Evolutionary conservation across 2,113 vertebrate genomes (phyloP).

Genomic region (Irena cyanogastra): DNA sequence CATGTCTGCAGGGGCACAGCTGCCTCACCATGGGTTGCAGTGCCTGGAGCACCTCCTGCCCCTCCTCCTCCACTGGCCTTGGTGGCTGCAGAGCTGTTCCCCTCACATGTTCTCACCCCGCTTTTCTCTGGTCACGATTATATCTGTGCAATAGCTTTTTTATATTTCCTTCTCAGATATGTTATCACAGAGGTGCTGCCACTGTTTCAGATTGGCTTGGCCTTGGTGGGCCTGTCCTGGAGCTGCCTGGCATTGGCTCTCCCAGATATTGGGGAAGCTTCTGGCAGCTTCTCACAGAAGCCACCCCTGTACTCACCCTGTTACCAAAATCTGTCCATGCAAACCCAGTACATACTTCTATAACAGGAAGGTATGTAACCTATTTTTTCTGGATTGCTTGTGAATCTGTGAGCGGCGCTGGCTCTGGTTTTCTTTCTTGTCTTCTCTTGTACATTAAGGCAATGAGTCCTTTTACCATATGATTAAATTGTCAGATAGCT

Average conservation of each 20-base stretch:
- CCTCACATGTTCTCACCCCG: rapidly evolving
- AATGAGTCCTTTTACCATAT: background rate
- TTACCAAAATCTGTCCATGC: background rate
- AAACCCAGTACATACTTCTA: background rate
- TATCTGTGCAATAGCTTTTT: background rate
- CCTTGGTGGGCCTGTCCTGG: background rate
- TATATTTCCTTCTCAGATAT: background rate
- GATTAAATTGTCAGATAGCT: background rate
- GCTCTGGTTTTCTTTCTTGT: background rate
- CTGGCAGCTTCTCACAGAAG: background rate
- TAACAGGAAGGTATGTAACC: background rate
- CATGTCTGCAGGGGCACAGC: too few relatives aligned
- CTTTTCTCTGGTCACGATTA: background rate
- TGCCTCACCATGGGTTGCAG: background rate
- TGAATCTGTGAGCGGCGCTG: background rate
- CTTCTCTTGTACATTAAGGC: background rate
- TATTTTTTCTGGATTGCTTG: background rate
- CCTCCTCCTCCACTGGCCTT: background rate
- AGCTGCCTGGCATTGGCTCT: background rate
- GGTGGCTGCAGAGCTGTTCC: background rate
- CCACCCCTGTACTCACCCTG: rapidly evolving
- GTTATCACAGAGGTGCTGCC: background rate
- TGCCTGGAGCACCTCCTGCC: background rate
- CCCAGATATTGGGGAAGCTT: background rate
- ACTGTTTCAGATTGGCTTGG: background rate